Evolutionary conservation across 2,888 invertebrate genomes (phyloP), one percentile per base, ranked within the genome.

Genomic region (Digitonthophagus gazella): DNA sequence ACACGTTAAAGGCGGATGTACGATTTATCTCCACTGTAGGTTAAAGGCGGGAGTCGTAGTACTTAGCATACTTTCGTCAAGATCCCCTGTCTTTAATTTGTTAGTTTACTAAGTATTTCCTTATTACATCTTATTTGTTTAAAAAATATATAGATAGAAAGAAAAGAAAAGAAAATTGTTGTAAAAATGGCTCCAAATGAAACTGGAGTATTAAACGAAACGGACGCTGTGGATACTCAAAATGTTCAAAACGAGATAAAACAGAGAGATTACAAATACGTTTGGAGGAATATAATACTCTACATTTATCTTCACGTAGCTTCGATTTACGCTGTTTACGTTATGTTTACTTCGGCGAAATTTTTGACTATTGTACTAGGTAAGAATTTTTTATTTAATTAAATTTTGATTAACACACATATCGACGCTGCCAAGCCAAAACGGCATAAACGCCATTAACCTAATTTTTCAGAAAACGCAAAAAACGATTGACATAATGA

Each of bases 251-350:
- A 66, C 0, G 61, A 58, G 0, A 8, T 58, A 1, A 15, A 16
- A 56, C 70, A 65, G 5, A 56, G 70, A 16, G 57, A 70, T 54
- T 70, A 70, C 44, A 22, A 58, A 65, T 56, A 55, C 61, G 95
- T 95, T 3, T 93, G 93, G 93, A 87, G 89, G 79, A 93, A 94
- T 81, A 90, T 93, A 0, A 78, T 91, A 2, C 89, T 90, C 3
- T 93, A 93, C 78, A 76, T 89, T 1, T 88, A 92, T 75, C 84
- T 94, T 58, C 93, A 94, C 79, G 77, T 85, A 2, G 87, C 86
- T 0, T 86, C 89, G 0, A 6, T 90, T 0, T 93, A 91, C 75
- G 91, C 88, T 6, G 54, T 90, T 0, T 90, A 88, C 77, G 81
- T 90, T 15, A 85, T 89, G 79, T 81, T 93, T 44, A 88, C 91